Conservation (phyloP, 2,797 vertebrate species). For the Coregonus ussuriensis region DNA sequence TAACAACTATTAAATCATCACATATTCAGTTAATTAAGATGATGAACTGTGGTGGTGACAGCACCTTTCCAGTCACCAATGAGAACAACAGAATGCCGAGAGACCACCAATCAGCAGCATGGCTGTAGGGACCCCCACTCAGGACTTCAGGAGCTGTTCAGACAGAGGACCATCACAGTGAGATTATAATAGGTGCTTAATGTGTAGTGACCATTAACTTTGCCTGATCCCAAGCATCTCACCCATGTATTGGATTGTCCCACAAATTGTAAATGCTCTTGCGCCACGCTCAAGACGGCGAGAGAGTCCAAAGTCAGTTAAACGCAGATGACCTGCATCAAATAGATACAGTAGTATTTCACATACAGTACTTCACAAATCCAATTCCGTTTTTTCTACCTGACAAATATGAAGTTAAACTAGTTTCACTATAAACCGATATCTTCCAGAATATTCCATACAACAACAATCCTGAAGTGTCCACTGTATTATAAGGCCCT, state of each 20-base stretch:
- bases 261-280: slow-evolving; percentile 86
- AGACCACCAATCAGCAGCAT: slow-evolving; percentile 91
- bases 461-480: background rate
- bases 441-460: background rate
- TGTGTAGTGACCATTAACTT: background rate
- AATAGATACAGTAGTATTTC: background rate
- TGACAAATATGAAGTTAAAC: background rate
- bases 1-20: background rate
- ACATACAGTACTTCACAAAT: background rate
- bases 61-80: slow-evolving; percentile 84
- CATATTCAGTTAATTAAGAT: background rate
- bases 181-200: slow-evolving; percentile 7
- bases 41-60: slow-evolving; percentile 5
- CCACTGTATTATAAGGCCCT: slow-evolving; percentile 9
- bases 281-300: slow-evolving; percentile 79
- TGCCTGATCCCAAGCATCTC: slow-evolving; percentile 49
- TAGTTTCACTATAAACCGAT: background rate
- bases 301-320: slow-evolving; percentile 89
- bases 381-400: no score
- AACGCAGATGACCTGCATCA: slow-evolving; percentile 63
- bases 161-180: slow-evolving; percentile 17
- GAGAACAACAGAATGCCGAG: slow-evolving; percentile 86
- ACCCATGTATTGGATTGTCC: slow-evolving; percentile 95
- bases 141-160: slow-evolving; percentile 88
- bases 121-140: slow-evolving; percentile 86